phyloP scores from a whole-genome alignment of 2,113 vertebrate species.

The Brachyhypopomus occidentalis region DNA sequence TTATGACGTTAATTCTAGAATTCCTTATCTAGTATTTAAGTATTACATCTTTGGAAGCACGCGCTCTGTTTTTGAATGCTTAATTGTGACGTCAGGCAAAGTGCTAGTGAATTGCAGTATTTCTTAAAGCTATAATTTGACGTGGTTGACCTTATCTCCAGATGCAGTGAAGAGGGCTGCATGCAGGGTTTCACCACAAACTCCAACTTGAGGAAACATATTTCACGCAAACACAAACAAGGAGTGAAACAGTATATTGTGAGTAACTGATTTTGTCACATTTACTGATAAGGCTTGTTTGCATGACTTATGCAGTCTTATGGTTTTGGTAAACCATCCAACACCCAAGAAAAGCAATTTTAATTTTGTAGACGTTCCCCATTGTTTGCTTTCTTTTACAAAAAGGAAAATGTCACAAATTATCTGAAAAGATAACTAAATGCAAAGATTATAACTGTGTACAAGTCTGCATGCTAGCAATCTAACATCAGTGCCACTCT shows the following conservation, averaged over 20 bases:
- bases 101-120: neutral
- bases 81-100: neutral
- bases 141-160: conserved; percentile 52
- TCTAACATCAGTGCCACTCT: neutral
- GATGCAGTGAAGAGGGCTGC: conserved; percentile 81
- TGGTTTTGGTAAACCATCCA: too few relatives aligned
- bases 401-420: too few relatives aligned
- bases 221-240: conserved; percentile 77
- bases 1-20: too few relatives aligned
- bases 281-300: too few relatives aligned
- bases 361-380: too few relatives aligned
- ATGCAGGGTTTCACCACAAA: conserved; percentile 82
- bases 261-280: conserved; percentile 50
- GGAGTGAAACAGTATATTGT: conserved; percentile 74
- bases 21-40: too few relatives aligned
- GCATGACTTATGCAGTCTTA: too few relatives aligned
- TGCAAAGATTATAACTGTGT: too few relatives aligned
- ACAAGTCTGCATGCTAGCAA: neutral
- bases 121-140: neutral
- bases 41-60: neutral
- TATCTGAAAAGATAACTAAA: too few relatives aligned
- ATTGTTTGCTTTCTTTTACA: too few relatives aligned
- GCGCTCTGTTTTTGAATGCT: neutral
- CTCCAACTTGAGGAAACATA: conserved; percentile 80
- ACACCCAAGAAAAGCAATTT: too few relatives aligned